phyloP scores from a whole-genome alignment of 2,113 vertebrate genomes.

The Paramisgurnus dabryanus region DNA sequence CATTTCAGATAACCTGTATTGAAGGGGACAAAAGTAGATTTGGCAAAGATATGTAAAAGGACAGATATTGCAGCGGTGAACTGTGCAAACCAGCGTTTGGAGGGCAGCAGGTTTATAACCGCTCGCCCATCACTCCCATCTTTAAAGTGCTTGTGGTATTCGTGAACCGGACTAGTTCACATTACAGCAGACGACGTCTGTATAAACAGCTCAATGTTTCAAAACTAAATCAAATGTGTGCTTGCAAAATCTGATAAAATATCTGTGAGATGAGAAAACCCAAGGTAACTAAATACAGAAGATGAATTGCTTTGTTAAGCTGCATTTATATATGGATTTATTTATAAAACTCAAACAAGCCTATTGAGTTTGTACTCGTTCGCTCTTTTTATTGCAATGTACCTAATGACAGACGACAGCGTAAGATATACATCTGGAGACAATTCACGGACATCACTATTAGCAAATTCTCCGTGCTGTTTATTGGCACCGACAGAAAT shows the following conservation, averaged over 20 bases:
- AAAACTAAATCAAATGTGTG: neutral
- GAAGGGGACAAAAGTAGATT: conserved; percentile 27
- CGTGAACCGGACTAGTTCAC: conserved; percentile 16
- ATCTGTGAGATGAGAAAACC: neutral
- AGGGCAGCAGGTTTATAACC: conserved; percentile 7
- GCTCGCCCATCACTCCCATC: conserved; percentile 10
- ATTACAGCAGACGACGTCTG: conserved; percentile 34
- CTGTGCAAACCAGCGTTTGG: conserved; percentile 35
- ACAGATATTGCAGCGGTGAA: conserved; percentile 6
- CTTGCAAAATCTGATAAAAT: conserved; percentile 6
- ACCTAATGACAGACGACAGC: neutral
- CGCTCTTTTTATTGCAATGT: neutral
- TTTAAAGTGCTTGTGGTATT: conserved; percentile 49
- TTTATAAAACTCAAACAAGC: neutral
- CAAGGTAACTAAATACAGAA: neutral
- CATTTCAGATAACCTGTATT: neutral
- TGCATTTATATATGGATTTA: neutral
- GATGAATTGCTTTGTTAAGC: neutral
- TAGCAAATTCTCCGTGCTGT: conserved; percentile 10
- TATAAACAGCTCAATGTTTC: conserved; percentile 36
- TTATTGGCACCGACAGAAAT: conserved; percentile 4
- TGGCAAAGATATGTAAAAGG: conserved; percentile 41
- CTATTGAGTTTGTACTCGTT: neutral
- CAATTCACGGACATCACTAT: neutral
- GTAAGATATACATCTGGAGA: neutral